Evolutionary conservation across 1,140 invertebrate genomes (phyloP), one percentile per base, ranked within the genome.

Genomic region (Hirudo medicinalis): DNA sequence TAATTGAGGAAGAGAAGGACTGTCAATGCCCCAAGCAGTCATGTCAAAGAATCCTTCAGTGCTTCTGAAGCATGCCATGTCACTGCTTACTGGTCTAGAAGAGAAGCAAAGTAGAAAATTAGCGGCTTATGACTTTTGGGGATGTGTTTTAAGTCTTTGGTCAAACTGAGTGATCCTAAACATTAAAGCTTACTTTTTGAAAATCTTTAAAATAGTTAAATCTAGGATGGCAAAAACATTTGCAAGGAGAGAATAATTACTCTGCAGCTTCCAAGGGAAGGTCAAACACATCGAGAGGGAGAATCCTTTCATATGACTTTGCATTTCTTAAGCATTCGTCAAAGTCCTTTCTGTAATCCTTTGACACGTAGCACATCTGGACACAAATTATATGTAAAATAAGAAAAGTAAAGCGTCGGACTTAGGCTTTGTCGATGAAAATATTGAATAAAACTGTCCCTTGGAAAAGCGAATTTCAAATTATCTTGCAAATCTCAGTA

Each of bases 21-120:
- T 83, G 77, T 88, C 87, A 72, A 86, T 80, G 43, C 86, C 86
- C 85, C 86, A 88, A 40, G 83, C 75, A 72, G 86, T 84, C 11
- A 86, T 86, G 74, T 86, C 83, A 77, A 88, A 87, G 43, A 88
- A 80, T 22, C 87, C 87, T 77, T 88, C 87, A 6, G 85, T 80
- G 54, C 84, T 85, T 69, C 83, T 81, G 76, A 87, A 86, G 72
- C 85, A 73, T 22, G 79, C 82, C 43, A 76, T 74, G 76, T 85
- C 84, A 75, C 83, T 73, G 19, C 74, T 75, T 0, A 81, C 75
- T 55, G 66, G 67, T 67, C 80, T 79, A 74, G 11, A 68, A 6
- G 36, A 36, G n/a, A 68, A 32, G 20, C 9, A 32, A 29, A 68
- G 20, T 0, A 68, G 9, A 15, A 49, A 49, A 49, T 17, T 49